Evolutionary conservation across 1,140 invertebrate genomes (phyloP).

Genomic region (Euglossa dilemma): DNA sequence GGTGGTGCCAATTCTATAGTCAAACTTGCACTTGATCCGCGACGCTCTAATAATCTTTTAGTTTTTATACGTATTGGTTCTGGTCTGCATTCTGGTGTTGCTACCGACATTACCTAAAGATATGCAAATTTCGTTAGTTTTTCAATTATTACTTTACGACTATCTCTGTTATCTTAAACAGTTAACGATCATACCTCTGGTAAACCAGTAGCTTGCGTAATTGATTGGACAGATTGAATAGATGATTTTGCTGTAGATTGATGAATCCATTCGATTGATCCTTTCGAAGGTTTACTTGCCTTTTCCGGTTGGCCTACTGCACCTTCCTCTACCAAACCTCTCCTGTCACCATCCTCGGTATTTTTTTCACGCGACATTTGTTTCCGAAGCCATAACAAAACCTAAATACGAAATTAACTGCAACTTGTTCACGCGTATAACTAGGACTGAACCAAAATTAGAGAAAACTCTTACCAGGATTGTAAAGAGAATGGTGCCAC

Average conservation of each 20-base stretch:
- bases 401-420: constrained; percentile 55
- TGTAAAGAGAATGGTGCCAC: constrained; percentile 80
- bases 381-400: constrained; percentile 82
- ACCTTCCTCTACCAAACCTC: constrained; percentile 80
- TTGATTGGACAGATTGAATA: constrained; percentile 55
- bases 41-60: constrained; percentile 88
- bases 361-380: constrained; percentile 83
- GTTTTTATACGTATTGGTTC: constrained; percentile 83
- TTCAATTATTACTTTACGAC: not conserved
- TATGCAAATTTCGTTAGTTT: not conserved
- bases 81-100: constrained; percentile 71
- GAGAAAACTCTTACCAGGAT: constrained; percentile 75
- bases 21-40: constrained; percentile 93
- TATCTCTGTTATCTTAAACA: not conserved
- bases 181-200: constrained; percentile 68
- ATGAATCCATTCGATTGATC: constrained; percentile 78
- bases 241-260: constrained; percentile 75
- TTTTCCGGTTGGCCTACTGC: constrained; percentile 73
- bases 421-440: too few relatives aligned
- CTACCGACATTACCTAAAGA: constrained; percentile 70
- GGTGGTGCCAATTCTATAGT: constrained; percentile 86
- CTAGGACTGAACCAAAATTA: not conserved
- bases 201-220: constrained; percentile 63
- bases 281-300: constrained; percentile 68
- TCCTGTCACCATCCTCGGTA: constrained; percentile 78